Evolutionary conservation across 2,113 vertebrate genomes (phyloP).

Genomic region (Hypomesus transpacificus): DNA sequence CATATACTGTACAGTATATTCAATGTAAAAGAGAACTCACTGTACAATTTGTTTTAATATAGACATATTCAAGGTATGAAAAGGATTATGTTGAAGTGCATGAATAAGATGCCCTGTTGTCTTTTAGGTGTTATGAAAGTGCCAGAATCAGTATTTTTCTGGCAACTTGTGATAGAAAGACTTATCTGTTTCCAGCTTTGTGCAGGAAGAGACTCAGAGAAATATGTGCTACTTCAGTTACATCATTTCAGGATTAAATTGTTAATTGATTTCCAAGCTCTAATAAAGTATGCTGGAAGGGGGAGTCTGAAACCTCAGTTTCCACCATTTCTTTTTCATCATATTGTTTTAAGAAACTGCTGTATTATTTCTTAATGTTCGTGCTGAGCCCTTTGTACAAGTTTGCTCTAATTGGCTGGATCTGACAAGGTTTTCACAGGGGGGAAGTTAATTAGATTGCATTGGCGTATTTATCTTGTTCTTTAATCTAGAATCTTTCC

Average conservation of each 20-base stretch:
- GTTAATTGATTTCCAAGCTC: constrained; percentile 47
- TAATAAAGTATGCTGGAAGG: constrained; percentile 60
- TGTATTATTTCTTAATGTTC: constrained; percentile 14
- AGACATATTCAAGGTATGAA: background rate
- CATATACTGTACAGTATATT: constrained; percentile 30
- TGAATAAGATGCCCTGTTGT: constrained; percentile 38
- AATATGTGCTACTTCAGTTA: constrained; percentile 53
- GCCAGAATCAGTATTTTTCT: constrained; percentile 23
- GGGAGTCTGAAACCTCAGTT: constrained; percentile 43
- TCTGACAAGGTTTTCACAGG: constrained; percentile 42
- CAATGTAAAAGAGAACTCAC: constrained; percentile 18
- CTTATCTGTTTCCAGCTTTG: constrained; percentile 43
- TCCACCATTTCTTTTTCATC: constrained; percentile 16
- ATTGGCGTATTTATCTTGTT: constrained; percentile 34
- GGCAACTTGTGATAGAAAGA: constrained; percentile 7
- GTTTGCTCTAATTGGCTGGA: constrained; percentile 54
- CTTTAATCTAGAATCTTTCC: constrained; percentile 13
- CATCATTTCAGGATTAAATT: constrained; percentile 40
- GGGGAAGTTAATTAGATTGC: constrained; percentile 45
- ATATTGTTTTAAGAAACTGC: constrained; percentile 23
- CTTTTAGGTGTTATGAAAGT: constrained; percentile 43
- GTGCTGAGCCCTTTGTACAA: constrained; percentile 41
- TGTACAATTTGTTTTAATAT: background rate
- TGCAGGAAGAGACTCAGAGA: constrained; percentile 35
- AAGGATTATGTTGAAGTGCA: constrained; percentile 44